Conservation (phyloP, 1,140 invertebrate genomes). For the Epicauta chinensis region DNA sequence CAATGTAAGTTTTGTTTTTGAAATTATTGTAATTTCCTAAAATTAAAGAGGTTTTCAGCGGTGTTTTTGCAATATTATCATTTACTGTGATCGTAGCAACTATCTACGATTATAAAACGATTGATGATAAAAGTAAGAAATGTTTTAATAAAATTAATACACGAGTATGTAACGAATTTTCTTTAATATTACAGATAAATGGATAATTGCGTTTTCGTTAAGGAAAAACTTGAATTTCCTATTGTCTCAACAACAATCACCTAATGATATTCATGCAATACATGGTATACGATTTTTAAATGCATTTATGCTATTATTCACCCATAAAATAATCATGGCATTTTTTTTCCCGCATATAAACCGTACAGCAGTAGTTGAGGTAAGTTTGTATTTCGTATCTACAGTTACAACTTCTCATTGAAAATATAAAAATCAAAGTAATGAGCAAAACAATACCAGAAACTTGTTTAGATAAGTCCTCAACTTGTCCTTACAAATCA, state of each 20-base stretch:
- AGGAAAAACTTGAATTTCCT: conserved; percentile 56
- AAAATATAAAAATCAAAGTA: not conserved
- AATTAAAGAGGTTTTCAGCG: conserved; percentile 22
- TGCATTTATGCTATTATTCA: conserved; percentile 55
- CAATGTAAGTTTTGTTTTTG: conserved; percentile 39
- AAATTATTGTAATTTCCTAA: no score
- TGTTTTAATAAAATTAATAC: not conserved
- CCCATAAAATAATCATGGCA: conserved; percentile 68
- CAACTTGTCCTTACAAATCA: conserved; percentile 18
- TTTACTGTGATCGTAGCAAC: conserved; percentile 27
- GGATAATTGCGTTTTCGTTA: conserved; percentile 60
- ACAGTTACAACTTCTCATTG: conserved; percentile 11
- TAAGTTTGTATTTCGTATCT: conserved; percentile 42
- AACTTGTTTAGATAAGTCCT: no score
- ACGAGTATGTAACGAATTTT: not conserved
- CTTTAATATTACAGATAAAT: conserved; percentile 34
- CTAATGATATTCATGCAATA: conserved; percentile 56
- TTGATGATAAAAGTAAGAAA: conserved; percentile 30
- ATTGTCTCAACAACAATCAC: conserved; percentile 43
- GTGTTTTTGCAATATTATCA: conserved; percentile 26
- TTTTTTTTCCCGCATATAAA: conserved; percentile 66
- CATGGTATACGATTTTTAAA: conserved; percentile 65
- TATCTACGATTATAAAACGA: conserved; percentile 28
- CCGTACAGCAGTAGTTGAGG: conserved; percentile 60
- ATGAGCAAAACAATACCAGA: no score